Evolutionary conservation across 2,888 invertebrate species (phyloP).

Genomic region (Lapara coniferarum): DNA sequence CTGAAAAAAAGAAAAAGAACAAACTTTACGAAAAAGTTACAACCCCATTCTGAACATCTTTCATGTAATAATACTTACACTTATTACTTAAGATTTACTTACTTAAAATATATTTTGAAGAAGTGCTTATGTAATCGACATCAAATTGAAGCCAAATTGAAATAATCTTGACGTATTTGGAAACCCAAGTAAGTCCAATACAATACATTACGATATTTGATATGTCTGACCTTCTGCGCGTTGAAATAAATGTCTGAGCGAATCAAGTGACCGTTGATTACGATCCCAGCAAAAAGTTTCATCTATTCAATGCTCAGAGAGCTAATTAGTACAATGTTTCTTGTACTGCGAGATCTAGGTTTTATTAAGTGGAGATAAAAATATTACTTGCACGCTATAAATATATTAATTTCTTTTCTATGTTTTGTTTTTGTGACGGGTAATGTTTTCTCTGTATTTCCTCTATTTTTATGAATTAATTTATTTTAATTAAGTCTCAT

Average conservation of each 20-base stretch:
- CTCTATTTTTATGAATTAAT: too few species aligned
- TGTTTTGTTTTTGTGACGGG: not conserved
- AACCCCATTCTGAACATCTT: too few species aligned
- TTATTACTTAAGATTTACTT: too few species aligned
- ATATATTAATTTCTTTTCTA: not conserved
- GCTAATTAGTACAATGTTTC: constrained; percentile 7
- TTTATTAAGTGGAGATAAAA: not conserved
- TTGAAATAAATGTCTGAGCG: constrained; percentile 2
- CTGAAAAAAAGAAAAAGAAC: too few species aligned
- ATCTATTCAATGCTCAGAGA: constrained; percentile 5
- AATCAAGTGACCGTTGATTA: constrained; percentile 20
- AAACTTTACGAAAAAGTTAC: too few species aligned
- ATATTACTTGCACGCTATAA: not conserved
- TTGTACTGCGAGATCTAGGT: constrained; percentile 1
- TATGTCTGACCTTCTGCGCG: constrained; percentile 1
- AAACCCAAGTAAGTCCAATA: too few species aligned
- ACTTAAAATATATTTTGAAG: too few species aligned
- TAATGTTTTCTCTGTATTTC: not conserved
- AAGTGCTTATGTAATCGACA: too few species aligned
- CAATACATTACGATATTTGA: not conserved
- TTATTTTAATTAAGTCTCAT: too few species aligned
- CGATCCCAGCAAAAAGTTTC: not conserved
- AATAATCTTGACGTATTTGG: too few species aligned
- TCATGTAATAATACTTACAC: too few species aligned
- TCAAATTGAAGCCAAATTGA: too few species aligned